Conservation (phyloP, 2,797 vertebrate genomes). For the Acipenser ruthenus region DNA sequence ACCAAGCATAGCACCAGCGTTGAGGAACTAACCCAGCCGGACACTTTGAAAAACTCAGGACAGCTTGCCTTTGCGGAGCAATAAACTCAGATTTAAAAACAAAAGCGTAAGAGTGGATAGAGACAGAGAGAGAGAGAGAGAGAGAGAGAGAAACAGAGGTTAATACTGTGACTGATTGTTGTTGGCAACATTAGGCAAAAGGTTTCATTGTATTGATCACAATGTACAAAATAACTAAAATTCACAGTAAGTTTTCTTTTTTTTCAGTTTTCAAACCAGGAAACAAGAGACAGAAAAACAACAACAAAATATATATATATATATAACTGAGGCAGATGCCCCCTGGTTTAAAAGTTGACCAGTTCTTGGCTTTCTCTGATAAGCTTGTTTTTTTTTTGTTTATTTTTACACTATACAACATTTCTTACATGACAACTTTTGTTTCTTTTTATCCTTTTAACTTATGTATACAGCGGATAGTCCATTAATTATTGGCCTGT, state of each 20-base stretch:
- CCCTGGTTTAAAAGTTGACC: slow-evolving; percentile 57
- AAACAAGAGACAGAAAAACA: slow-evolving; percentile 43
- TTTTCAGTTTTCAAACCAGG: slow-evolving; percentile 66
- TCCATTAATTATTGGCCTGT: slow-evolving; percentile 33
- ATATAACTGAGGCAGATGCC: slow-evolving; percentile 55
- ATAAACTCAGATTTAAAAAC: slow-evolving; percentile 40
- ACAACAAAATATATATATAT: slow-evolving; percentile 6
- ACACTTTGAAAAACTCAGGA: slow-evolving; percentile 72
- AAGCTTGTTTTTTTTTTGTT: slow-evolving; percentile 38
- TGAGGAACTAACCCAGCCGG: slow-evolving; percentile 70
- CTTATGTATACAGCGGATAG: slow-evolving; percentile 37
- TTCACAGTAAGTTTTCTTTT: slow-evolving; percentile 80
- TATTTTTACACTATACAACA: slow-evolving; percentile 28
- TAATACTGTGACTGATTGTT: slow-evolving; percentile 97
- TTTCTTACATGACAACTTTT: slow-evolving; percentile 24
- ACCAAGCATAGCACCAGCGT: slow-evolving; percentile 67
- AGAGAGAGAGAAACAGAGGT: slow-evolving; percentile 73
- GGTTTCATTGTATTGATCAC: slow-evolving; percentile 59
- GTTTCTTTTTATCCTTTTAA: slow-evolving; percentile 22
- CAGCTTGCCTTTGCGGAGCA: slow-evolving; percentile 73
- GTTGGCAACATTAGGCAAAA: slow-evolving; percentile 79
- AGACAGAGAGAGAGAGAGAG: slow-evolving; percentile 42
- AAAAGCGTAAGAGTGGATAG: slow-evolving; percentile 28
- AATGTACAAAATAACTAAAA: slow-evolving; percentile 68
- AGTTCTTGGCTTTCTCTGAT: slow-evolving; percentile 39